Conservation (phyloP, 2,797 vertebrate species). For the Channallabes apus region DNA sequence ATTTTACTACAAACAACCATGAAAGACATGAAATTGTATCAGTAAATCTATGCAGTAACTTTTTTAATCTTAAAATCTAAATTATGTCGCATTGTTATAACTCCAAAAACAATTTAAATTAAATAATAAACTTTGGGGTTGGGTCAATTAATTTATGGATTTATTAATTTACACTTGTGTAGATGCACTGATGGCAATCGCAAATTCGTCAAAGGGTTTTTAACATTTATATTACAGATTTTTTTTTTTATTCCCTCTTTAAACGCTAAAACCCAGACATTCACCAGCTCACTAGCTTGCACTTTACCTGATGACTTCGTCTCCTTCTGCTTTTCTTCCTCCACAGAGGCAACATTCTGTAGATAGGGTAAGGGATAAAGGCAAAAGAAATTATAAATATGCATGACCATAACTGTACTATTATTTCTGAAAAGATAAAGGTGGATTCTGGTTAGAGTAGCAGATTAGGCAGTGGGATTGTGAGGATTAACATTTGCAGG, state of each 20-base stretch:
- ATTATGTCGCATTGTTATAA: not conserved
- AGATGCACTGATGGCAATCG: no score
- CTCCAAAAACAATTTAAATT: no score
- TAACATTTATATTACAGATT: not conserved
- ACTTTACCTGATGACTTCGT: slow-evolving; percentile 41
- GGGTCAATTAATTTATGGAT: no score
- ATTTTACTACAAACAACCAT: not conserved
- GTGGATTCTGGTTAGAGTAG: not conserved
- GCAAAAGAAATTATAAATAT: not conserved
- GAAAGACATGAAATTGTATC: not conserved
- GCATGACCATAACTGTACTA: no score
- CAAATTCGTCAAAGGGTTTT: no score
- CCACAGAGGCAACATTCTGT: not conserved
- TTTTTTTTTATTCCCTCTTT: not conserved
- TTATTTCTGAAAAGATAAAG: not conserved
- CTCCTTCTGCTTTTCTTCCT: not conserved
- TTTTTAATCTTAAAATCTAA: not conserved
- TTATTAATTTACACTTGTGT: no score
- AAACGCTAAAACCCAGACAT: not conserved
- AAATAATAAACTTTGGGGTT: no score
- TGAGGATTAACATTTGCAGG: not conserved
- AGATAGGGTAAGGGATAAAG: not conserved
- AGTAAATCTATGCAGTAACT: not conserved
- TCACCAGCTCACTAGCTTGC: not conserved
- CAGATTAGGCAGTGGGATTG: not conserved